Evolutionary conservation across 2,797 vertebrate species (phyloP), one percentile per base, ranked within the genome.

Genomic region (Perodicticus potto): DNA sequence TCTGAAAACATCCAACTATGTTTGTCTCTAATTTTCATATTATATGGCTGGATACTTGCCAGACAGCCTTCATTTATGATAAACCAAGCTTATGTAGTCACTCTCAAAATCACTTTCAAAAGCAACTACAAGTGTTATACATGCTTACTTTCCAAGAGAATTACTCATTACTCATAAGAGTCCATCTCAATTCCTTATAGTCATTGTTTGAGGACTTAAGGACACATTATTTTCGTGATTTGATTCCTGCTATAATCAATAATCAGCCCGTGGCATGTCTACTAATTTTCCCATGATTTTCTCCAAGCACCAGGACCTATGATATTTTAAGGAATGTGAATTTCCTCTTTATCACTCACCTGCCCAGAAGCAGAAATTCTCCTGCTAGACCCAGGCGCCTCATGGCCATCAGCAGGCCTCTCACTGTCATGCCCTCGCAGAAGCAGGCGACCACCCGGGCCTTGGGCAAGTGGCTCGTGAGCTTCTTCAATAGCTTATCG

Each of bases 371-470:
- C 40, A 99, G 98, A 97, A 99, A 99, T 97, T 99, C 99, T 96
- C 99, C 99, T 0, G 99, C 99, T 0, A 99, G 98, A 34, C 99
- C 99, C 97, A 99, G 98, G 11, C 99, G 99, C 70, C 99, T 99
- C 99, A 99, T 99, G 29, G 99, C 99, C 99, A 99, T 99, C 69
- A 99, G 98, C 93, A 99, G 99, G 81, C 99, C 99, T 53, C 99
- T 98, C 86, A 99, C 99, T 0, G 99, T 99, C 99, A 99, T 99
- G 97, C 99, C 99, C 90, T 99, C 99, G 25, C 99, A 99, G 98
- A 99, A 99, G 98, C 99, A 99, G 1, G 99, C 99, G 57, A 99
- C 99, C 74, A 99, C 99, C n/a, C 99, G 98, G 7, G 99, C 99
- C 96, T 99, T 99, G 96, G 99, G 99, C 97, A 99, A 98, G 96